Conservation (phyloP, 2,888 invertebrate genomes). For the Rhopalosiphum nymphaeae region DNA sequence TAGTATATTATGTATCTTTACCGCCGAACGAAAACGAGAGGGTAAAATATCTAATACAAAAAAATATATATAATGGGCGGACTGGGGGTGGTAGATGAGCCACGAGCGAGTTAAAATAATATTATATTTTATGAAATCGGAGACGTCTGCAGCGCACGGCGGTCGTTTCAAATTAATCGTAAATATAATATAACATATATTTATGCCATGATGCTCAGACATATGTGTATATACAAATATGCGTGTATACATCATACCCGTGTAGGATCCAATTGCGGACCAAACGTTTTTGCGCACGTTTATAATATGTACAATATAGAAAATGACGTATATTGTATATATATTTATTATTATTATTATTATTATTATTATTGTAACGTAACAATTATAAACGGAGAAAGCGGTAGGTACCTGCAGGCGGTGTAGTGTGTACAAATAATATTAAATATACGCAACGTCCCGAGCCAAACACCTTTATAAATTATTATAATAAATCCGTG, state of each 20-base stretch:
- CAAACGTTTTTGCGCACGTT: background rate
- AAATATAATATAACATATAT: background rate
- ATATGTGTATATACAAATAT: background rate
- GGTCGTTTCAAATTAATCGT: constrained; percentile 14
- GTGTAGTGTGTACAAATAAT: background rate
- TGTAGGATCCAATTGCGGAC: background rate
- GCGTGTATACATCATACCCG: background rate
- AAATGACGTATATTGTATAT: background rate
- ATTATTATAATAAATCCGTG: background rate
- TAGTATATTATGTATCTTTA: background rate
- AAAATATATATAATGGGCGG: background rate
- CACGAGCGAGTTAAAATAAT: constrained; percentile 17
- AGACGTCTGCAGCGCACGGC: background rate
- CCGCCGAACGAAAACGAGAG: background rate
- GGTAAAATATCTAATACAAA: background rate
- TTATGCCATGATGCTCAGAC: background rate
- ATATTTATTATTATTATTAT: background rate
- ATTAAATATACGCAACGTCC: background rate
- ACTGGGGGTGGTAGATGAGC: background rate
- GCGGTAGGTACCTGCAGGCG: background rate
- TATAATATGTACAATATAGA: background rate
- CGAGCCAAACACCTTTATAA: background rate
- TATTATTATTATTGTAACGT: background rate
- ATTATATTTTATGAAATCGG: constrained; percentile 24
- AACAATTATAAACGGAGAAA: background rate